phyloP scores from a whole-genome alignment of 30 jellyfish, hydroid and myxozoan species.

The Hydra vulgaris region DNA sequence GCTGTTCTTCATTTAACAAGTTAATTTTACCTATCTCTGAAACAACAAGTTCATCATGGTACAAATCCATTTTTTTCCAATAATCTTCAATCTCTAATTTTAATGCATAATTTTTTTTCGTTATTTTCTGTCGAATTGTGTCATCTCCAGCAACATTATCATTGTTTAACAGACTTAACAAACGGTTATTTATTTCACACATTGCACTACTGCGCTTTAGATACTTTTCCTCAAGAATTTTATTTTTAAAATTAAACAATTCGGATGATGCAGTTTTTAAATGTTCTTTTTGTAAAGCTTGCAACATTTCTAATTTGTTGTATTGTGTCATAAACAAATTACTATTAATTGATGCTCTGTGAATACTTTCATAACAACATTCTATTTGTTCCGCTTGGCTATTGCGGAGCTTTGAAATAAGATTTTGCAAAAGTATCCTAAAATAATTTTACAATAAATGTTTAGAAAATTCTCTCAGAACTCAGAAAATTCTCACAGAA shows the following conservation, averaged over 20 bases:
- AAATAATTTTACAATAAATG: too few relatives aligned
- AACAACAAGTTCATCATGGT: slow-evolving; percentile 53
- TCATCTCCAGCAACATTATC: slow-evolving; percentile 22
- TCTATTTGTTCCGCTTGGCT: slow-evolving; percentile 57
- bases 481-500: too few relatives aligned
- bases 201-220: slow-evolving; percentile 43
- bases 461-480: too few relatives aligned
- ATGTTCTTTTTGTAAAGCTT: slow-evolving; percentile 7
- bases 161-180: slow-evolving; percentile 20
- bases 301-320: slow-evolving; percentile 15
- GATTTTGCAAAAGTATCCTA: slow-evolving; percentile 44
- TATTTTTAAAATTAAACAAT: slow-evolving; percentile 31
- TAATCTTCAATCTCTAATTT: slow-evolving; percentile 68
- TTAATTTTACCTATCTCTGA: slow-evolving; percentile 46
- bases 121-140: slow-evolving; percentile 31
- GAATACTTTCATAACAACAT: slow-evolving; percentile 25
- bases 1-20: slow-evolving; percentile 3
- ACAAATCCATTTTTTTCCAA: slow-evolving; percentile 90
- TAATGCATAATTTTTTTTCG: slow-evolving; percentile 48
- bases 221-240: slow-evolving; percentile 35
- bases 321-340: slow-evolving; percentile 20
- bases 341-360: slow-evolving; percentile 28
- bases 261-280: slow-evolving; percentile 7
- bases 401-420: slow-evolving; percentile 56
- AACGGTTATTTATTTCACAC: slow-evolving; percentile 24